Evolutionary conservation across 2,113 vertebrate species (phyloP), one percentile per base, ranked within the genome.

Genomic region (Ptychochromis oligacanthus): DNA sequence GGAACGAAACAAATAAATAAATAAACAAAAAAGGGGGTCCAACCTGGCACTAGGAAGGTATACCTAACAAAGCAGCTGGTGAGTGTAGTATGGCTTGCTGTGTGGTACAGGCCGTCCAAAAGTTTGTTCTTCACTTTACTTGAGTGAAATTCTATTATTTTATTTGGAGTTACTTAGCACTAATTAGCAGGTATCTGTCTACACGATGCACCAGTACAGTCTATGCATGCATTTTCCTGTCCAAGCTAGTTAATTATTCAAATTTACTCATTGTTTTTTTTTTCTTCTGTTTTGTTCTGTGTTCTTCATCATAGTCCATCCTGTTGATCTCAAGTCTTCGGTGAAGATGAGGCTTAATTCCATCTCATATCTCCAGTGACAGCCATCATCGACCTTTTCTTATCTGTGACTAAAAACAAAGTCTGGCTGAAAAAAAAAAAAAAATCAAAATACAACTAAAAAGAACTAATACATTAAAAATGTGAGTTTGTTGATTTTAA

Each of bases 331-430:
- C 17, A 54, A 24, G 4, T 26, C 56, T 15, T 58, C 34, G 1
- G 2, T 56, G 31, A 52, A 11, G 72, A 3, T 3, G 17, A 7
- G 61, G 10, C 58, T 82, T 54, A 10, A 46, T 24, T 61, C 38
- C 60, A 36, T 0, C 34, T 40, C 52, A 40, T 2, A 6, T 36
- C 58, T 75, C 0, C 58, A 26, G 20, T 31, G 13, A 26, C 65
- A 11, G 28, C 9, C 34, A 49, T 95, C 93, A 96, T 86, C 85
- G 82, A 7, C 93, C 91, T 93, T 95, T 96, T 75, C 70, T 90
- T 18, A 94, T 88, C 91, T 96, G 95, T 38, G 96, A 94, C 96
- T 96, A 88, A 3, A 92, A 85, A 80, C 2, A 24, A 75, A 70
- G 26, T 12, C n/a, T 26, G 9, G 17, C 15, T 17, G 20, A 36